Evolutionary conservation across 2,113 vertebrate species (phyloP).

Genomic region (Malurus alboscapulatus): DNA sequence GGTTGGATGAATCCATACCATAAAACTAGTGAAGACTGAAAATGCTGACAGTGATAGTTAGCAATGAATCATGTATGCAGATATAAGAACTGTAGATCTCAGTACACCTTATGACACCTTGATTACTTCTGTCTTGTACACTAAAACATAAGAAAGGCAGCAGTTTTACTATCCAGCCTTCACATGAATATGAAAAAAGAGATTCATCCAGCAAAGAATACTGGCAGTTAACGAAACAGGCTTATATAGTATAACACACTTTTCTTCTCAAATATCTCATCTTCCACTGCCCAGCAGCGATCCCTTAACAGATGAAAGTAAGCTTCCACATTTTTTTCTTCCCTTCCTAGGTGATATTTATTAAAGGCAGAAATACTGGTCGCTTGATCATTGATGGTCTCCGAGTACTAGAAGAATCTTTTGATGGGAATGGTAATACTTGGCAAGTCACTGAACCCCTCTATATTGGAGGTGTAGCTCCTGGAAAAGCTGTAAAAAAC

Average conservation of each 20-base stretch:
- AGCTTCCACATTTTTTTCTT: not conserved
- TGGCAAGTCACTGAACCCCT: conserved; percentile 83
- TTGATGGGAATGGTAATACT: conserved; percentile 18
- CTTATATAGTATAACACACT: not conserved
- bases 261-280: not conserved
- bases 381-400: conserved; percentile 86
- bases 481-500: conserved; percentile 84
- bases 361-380: conserved; percentile 79
- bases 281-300: not conserved
- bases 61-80: not conserved
- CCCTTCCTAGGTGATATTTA: conserved; percentile 82
- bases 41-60: not conserved
- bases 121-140: not conserved
- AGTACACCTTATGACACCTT: not conserved
- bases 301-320: not conserved
- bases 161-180: not conserved
- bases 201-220: not conserved
- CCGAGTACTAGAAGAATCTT: conserved; percentile 79
- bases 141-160: not conserved
- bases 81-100: not conserved
- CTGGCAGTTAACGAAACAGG: not conserved
- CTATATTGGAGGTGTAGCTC: conserved; percentile 89
- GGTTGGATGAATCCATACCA: not conserved
- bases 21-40: not conserved
- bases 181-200: not conserved